Percentiles rank a stretch among this genome's conserved stretches.
Evolutionary conservation across 2,888 invertebrate genomes (phyloP).

Genomic region (Diplolepis rosae): DNA sequence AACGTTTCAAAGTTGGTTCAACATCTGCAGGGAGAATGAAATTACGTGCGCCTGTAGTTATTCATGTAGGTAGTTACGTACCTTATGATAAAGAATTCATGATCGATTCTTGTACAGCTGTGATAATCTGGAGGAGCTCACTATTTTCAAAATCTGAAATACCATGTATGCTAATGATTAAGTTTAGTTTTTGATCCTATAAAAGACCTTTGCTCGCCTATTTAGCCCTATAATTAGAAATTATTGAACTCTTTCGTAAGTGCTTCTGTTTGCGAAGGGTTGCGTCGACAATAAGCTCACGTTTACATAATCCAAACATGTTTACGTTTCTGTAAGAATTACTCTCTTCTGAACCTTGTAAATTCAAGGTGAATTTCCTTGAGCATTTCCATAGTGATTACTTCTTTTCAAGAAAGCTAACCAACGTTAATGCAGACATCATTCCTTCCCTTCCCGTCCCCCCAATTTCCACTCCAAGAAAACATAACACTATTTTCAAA

Average conservation of each 20-base stretch:
- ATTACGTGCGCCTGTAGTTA: slow-evolving; percentile 7
- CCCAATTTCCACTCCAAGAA: slow-evolving; percentile 5
- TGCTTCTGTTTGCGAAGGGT: slow-evolving; percentile 39
- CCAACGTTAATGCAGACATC: too few species aligned
- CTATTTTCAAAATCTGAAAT: not conserved
- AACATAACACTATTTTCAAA: not conserved
- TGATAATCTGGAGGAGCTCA: not conserved
- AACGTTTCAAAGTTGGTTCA: slow-evolving; percentile 5
- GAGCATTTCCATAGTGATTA: slow-evolving; percentile 37
- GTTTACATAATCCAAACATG: slow-evolving; percentile 38
- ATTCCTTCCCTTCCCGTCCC: not conserved
- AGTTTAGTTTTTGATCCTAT: not conserved
- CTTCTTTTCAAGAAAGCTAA: not conserved
- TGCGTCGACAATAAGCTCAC: slow-evolving; percentile 39
- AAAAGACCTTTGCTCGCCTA: not conserved
- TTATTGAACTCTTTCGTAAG: slow-evolving; percentile 39
- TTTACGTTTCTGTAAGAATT: slow-evolving; percentile 41
- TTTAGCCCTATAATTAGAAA: slow-evolving; percentile 20
- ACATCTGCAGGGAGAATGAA: not conserved
- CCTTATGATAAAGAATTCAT: slow-evolving; percentile 4
- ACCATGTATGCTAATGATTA: not conserved
- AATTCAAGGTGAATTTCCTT: slow-evolving; percentile 34
- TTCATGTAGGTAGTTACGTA: slow-evolving; percentile 6
- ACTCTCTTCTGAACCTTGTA: slow-evolving; percentile 35
- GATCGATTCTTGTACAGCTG: not conserved